Percentiles rank a stretch among this genome's conserved stretches.
Evolutionary conservation across 92 coral and sea anemone species (phyloP).

Genomic region (Ricordea florida): DNA sequence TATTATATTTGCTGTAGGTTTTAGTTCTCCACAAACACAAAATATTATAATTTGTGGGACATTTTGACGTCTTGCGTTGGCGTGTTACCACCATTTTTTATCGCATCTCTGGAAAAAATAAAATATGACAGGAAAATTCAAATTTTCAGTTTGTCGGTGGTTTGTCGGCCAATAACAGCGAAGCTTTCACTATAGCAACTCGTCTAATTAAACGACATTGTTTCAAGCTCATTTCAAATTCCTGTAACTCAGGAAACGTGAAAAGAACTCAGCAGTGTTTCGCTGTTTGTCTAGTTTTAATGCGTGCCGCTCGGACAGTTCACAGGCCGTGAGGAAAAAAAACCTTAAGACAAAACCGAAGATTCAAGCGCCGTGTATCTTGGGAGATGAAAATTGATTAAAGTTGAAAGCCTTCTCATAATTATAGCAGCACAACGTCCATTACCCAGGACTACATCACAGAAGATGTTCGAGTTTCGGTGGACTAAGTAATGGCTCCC

Average conservation of each 20-base stretch:
- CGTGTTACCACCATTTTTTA: too few species aligned
- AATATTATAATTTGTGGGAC: conserved; percentile 20
- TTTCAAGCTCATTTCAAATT: conserved; percentile 69
- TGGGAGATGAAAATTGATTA: too few species aligned
- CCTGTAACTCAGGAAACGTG: conserved; percentile 76
- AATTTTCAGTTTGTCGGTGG: not conserved
- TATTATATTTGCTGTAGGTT: too few species aligned
- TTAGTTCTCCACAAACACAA: not conserved
- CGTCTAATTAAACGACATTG: conserved; percentile 59
- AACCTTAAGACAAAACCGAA: too few species aligned
- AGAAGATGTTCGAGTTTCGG: conserved; percentile 1
- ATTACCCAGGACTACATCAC: too few species aligned
- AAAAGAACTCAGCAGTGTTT: conserved; percentile 35
- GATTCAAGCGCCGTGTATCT: too few species aligned
- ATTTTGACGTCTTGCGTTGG: too few species aligned
- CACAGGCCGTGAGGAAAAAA: not conserved
- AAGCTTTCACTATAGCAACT: conserved; percentile 47
- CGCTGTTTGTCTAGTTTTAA: conserved; percentile 45
- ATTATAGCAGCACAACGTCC: too few species aligned
- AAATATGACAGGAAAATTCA: conserved; percentile 38
- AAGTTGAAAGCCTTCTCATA: too few species aligned
- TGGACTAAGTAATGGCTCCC: conserved; percentile 13
- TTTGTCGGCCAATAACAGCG: conserved; percentile 59
- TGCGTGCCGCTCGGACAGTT: conserved; percentile 28
- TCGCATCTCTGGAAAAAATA: too few species aligned